phyloP scores from a whole-genome alignment of 2,888 invertebrate genomes.

The Timema cristinae region DNA sequence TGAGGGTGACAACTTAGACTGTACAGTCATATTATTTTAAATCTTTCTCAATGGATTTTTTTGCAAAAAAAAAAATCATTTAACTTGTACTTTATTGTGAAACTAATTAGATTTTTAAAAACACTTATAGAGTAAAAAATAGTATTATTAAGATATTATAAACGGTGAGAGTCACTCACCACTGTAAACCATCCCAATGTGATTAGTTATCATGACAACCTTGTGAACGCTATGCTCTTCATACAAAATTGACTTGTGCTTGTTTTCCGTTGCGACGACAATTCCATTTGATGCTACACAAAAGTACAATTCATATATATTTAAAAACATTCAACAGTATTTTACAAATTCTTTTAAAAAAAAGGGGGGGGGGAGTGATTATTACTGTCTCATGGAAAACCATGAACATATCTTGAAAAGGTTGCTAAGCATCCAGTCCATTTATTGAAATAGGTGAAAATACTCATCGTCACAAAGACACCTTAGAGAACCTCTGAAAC shows the following conservation, averaged over 20 bases:
- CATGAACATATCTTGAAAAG: no score
- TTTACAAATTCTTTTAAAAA: no score
- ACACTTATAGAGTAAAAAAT: neutral
- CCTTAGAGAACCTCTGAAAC: no score
- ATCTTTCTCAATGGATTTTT: no score
- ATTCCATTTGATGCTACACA: conserved; percentile 90
- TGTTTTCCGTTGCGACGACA: conserved; percentile 98
- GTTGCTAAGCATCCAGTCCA: no score
- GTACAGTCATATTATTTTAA: no score
- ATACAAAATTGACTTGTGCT: conserved; percentile 92
- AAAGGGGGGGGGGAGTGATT: no score
- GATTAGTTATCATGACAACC: conserved; percentile 92
- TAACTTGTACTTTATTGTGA: neutral
- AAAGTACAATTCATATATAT: neutral
- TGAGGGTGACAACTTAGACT: no score
- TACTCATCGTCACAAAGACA: no score
- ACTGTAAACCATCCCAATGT: conserved; percentile 97
- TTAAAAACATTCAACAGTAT: no score
- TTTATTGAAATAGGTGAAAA: no score
- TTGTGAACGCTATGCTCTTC: conserved; percentile 97
- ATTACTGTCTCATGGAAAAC: no score
- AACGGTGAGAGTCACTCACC: conserved; percentile 43
- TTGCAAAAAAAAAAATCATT: neutral
- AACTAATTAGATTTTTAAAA: conserved; percentile 9
- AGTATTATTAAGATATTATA: neutral